phyloP scores from a whole-genome alignment of 1,140 invertebrate genomes.

The Drosophila rufa region DNA sequence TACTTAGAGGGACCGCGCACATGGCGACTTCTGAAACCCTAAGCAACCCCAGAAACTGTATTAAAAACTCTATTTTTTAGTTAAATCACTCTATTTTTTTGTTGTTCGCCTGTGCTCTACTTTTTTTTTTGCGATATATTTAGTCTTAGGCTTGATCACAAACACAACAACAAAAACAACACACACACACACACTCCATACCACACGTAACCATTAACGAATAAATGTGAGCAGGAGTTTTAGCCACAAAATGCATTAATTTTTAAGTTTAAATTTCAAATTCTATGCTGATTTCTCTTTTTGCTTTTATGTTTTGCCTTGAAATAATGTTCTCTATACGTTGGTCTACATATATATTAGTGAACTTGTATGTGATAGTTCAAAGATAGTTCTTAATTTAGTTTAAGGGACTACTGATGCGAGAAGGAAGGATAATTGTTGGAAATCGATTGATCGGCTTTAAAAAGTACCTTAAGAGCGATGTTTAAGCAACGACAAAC shows the following conservation, averaged over 20 bases:
- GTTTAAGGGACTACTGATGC: constrained; percentile 15
- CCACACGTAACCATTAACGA: constrained; percentile 3
- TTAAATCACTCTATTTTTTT: constrained; percentile 31
- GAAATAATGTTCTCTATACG: constrained; percentile 22
- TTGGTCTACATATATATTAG: constrained; percentile 47
- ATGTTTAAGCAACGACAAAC: constrained; percentile 32
- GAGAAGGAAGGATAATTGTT: constrained; percentile 9
- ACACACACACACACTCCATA: constrained; percentile 37
- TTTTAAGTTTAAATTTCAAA: constrained; percentile 23
- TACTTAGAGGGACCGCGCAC: constrained; percentile 9
- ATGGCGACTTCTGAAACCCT: background rate
- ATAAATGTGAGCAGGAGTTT: constrained; percentile 16
- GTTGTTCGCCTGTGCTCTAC: constrained; percentile 5
- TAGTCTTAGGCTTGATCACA: constrained; percentile 25
- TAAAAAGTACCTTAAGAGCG: constrained; percentile 56
- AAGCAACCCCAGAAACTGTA: constrained; percentile 28
- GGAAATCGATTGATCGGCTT: constrained; percentile 57
- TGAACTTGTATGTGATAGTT: constrained; percentile 85
- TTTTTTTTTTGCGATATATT: constrained; percentile 23
- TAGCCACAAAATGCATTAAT: constrained; percentile 5
- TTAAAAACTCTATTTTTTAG: constrained; percentile 43
- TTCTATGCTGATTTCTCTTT: background rate
- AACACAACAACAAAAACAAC: background rate
- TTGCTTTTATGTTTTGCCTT: constrained; percentile 14
- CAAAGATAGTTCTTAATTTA: constrained; percentile 80